These are phyloP conservation scores for Gobionotothen gibberifrons DNA, from an alignment of 2,797 vertebrate species.

Conservation along the genomic window DNA sequence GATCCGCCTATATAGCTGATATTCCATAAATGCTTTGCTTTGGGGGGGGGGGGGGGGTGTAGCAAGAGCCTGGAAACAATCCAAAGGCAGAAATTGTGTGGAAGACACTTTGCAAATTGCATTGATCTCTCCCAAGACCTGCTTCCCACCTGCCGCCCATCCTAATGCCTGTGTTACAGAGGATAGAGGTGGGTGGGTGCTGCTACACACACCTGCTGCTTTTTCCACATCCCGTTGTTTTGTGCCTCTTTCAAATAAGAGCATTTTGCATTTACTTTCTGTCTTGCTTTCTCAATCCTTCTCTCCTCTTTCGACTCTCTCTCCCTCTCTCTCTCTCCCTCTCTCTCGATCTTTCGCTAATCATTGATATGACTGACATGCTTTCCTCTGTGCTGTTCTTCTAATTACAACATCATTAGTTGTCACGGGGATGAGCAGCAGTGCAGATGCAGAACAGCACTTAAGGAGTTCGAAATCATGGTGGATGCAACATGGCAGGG, in stretches of 20 bases:
- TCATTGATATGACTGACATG: conserved; percentile 42
- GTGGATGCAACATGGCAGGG: conserved; percentile 16
- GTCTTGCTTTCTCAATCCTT: not conserved
- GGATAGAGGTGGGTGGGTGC: not conserved
- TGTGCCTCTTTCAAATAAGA: not conserved
- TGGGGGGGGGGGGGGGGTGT: conserved; percentile 16
- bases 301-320: not conserved
- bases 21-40: conserved; percentile 46
- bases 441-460: conserved; percentile 11
- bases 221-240: conserved; percentile 1
- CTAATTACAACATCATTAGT: conserved; percentile 54
- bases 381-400: conserved; percentile 31
- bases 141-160: conserved; percentile 61
- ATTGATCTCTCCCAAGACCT: conserved; percentile 69
- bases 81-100: conserved; percentile 61
- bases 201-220: conserved; percentile 4
- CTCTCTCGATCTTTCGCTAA: conserved; percentile 2
- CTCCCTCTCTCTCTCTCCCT: not conserved
- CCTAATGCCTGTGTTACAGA: conserved; percentile 58
- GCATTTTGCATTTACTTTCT: not conserved
- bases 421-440: conserved; percentile 37
- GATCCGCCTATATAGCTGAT: conserved; percentile 5
- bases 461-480: conserved; percentile 38
- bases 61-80: conserved; percentile 35
- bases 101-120: conserved; percentile 73